Conservation (phyloP, 2,113 vertebrate genomes). For the Archocentrus centrarchus region DNA sequence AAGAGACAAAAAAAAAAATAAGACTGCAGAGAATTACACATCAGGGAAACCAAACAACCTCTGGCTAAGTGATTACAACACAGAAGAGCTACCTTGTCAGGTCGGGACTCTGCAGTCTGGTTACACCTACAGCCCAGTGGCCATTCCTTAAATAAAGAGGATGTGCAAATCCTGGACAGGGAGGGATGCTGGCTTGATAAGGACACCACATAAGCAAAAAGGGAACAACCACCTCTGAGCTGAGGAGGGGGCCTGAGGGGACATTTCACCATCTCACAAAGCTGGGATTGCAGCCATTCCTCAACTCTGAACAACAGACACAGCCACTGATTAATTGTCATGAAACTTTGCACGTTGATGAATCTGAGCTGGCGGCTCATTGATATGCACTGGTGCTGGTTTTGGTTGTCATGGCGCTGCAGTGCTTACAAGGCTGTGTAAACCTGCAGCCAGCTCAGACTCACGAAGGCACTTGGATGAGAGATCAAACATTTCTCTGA, state of each 20-base stretch:
- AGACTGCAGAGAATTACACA: no score
- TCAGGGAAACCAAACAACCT: no score
- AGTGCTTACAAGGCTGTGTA: background rate
- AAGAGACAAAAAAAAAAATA: no score
- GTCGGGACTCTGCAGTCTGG: no score
- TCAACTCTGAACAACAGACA: accelerated
- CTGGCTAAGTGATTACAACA: no score
- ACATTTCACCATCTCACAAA: background rate
- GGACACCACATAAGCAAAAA: background rate
- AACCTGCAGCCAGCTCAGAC: no score
- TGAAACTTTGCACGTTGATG: background rate
- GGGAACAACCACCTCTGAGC: background rate
- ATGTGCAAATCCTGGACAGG: background rate
- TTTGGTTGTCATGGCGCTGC: background rate
- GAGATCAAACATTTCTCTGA: no score
- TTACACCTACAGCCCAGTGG: no score
- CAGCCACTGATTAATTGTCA: no score
- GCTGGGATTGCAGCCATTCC: background rate
- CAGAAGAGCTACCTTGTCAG: background rate
- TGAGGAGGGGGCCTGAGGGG: background rate
- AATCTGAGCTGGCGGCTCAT: background rate
- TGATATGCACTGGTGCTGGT: background rate
- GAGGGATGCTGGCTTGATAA: accelerated
- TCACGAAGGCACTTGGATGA: no score
- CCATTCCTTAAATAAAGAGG: no score